Conservation (phyloP, 92 coral and sea anemone genomes). For the Umimayanthus kanabou region DNA sequence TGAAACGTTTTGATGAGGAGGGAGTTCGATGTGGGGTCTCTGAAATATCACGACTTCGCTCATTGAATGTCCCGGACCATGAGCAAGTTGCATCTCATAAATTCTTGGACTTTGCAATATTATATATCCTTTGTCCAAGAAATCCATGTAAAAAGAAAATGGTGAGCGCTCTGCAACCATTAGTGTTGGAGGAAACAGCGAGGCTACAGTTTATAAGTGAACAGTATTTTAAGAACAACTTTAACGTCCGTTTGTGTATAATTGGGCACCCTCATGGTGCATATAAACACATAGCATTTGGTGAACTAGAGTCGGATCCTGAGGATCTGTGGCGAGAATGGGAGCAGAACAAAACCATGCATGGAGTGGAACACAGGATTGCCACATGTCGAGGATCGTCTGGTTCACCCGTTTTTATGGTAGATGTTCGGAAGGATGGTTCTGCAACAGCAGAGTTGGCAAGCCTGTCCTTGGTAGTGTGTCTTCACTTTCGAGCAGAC, state of each 20-base stretch:
- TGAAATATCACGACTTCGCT: not conserved
- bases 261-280: not conserved
- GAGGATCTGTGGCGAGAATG: not conserved
- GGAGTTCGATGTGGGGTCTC: not conserved
- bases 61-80: not conserved
- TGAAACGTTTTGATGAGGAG: not conserved
- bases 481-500: not conserved
- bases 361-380: not conserved
- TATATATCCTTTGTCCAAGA: not conserved
- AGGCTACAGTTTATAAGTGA: no score
- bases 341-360: not conserved
- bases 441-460: not conserved
- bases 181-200: not conserved
- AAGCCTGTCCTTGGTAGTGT: not conserved
- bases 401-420: not conserved
- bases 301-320: not conserved
- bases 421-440: not conserved
- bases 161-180: not conserved
- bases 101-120: not conserved
- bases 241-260: not conserved
- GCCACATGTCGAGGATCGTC: not conserved
- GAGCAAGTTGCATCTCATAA: not conserved
- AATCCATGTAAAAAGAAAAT: not conserved
- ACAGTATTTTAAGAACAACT: no score
- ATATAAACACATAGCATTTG: conserved; percentile 2